Conservation (phyloP, 2,888 invertebrate genomes). For the Amaurobius ferox region DNA sequence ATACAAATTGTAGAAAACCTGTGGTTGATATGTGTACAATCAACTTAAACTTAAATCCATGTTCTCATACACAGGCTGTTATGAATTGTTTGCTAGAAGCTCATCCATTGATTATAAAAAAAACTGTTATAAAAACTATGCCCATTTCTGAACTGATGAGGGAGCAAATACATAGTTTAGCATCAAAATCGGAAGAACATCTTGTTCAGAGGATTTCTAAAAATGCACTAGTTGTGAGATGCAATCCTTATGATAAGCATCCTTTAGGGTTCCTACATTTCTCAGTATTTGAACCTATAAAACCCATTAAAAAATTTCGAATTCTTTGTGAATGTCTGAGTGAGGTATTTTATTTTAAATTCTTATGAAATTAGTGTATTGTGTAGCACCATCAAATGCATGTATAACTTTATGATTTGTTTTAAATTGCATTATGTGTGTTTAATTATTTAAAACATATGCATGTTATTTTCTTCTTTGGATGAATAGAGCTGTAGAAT, state of each 20-base stretch:
- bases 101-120: conserved; percentile 81
- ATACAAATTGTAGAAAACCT: conserved; percentile 79
- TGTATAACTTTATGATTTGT: no score
- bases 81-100: conserved; percentile 82
- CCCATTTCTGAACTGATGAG: conserved; percentile 82
- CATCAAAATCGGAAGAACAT: conserved; percentile 80
- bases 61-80: conserved; percentile 83
- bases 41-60: conserved; percentile 76
- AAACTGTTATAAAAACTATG: conserved; percentile 81
- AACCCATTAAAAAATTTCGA: conserved; percentile 79
- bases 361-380: no score
- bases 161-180: conserved; percentile 81
- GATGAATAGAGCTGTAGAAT: no score
- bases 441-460: no score
- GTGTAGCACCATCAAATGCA: no score
- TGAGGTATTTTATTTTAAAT: conserved; percentile 77
- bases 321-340: conserved; percentile 82
- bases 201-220: conserved; percentile 85
- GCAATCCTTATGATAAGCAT: conserved; percentile 83
- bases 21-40: conserved; percentile 45
- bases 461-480: no score
- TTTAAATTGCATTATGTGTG: no score
- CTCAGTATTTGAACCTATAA: conserved; percentile 79
- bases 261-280: conserved; percentile 85
- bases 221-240: conserved; percentile 85